Conservation (phyloP, 2,113 vertebrate species). For the Cricetomys ansorgei region DNA sequence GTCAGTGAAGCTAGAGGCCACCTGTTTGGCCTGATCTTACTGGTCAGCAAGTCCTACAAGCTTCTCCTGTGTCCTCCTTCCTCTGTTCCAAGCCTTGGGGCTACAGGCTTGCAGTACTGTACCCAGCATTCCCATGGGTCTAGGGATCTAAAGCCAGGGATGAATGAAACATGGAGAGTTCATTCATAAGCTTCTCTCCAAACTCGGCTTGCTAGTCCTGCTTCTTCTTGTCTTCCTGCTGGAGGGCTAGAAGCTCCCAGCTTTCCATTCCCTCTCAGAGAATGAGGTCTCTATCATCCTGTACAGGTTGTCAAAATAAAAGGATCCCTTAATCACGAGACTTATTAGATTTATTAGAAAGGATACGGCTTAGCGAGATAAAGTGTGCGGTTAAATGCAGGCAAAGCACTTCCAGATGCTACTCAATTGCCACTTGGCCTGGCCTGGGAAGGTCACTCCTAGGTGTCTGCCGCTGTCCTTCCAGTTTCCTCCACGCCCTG, state of each 20-base stretch:
- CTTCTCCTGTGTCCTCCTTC: background rate
- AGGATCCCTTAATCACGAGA: conserved; percentile 23
- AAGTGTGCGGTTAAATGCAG: conserved; percentile 33
- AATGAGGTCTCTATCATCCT: background rate
- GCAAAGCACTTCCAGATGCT: conserved; percentile 50
- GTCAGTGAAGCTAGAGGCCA: background rate
- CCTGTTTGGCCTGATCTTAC: background rate
- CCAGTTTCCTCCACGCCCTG: background rate
- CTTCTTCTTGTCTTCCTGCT: background rate
- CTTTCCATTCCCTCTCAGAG: conserved; percentile 15
- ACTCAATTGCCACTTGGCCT: background rate
- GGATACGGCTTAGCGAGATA: conserved; percentile 3
- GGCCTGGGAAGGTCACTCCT: background rate
- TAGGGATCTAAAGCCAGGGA: background rate
- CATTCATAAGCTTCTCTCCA: background rate
- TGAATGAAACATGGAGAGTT: too few species aligned
- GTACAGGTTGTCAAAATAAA: conserved; percentile 40
- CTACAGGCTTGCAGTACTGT: background rate
- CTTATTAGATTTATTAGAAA: conserved; percentile 69
- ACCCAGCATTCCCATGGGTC: background rate
- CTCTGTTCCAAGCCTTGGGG: background rate
- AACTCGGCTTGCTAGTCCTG: background rate
- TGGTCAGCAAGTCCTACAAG: too few species aligned
- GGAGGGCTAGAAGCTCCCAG: background rate
- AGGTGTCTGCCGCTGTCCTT: background rate